Evolutionary conservation across 1,140 invertebrate genomes (phyloP), one percentile per base, ranked within the genome.

Genomic region (Drosophila watanabei): DNA sequence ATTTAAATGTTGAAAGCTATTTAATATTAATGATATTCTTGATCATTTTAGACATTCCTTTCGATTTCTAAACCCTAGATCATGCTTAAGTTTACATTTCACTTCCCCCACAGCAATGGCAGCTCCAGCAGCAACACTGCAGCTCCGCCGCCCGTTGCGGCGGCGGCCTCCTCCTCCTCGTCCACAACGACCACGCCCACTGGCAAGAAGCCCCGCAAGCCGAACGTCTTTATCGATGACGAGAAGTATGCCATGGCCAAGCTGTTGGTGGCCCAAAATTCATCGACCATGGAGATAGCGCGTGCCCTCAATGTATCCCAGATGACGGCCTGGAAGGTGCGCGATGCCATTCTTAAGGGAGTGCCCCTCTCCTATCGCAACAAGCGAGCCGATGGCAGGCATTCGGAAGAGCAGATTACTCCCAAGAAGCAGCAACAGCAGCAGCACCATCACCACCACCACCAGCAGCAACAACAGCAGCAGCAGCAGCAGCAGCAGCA

Each of bases 161-260:
- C 54, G 35, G 30, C n/a, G n/a, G n/a, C 77, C 39, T 13, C 81
- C 48, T n/a, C 79, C 57, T n/a, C 78, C 48, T 1, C 66, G 58
- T 10, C 52, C 9, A n/a, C 60, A 37, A 24, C 65, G 37, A 20
- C 70, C 73, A 30, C 82, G 62, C 65, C 75, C 49, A 73, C 82
- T 11, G 86, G 79, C 20, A 93, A 93, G 60, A 93, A 93, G 54
- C 92, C 92, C 13, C 92, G 92, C 18, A 93, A 93, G 48, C 92
- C 92, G 48, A 93, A 93, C 51, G 92, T 93, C 11, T 93, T 93
- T n/a, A 92, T 93, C 24, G 90, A 93, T 54, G 92, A 93, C 45
- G 92, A 93, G 43, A 93, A 92, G 30, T 93, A 93, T 30, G 92
- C 86, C 14, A 93, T 92, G 92, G 92, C 92, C 56, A 93, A 93